Base-by-base conservation (phyloP, 1,140 invertebrate genomes). In the Drosophila kepulauana region DNA sequence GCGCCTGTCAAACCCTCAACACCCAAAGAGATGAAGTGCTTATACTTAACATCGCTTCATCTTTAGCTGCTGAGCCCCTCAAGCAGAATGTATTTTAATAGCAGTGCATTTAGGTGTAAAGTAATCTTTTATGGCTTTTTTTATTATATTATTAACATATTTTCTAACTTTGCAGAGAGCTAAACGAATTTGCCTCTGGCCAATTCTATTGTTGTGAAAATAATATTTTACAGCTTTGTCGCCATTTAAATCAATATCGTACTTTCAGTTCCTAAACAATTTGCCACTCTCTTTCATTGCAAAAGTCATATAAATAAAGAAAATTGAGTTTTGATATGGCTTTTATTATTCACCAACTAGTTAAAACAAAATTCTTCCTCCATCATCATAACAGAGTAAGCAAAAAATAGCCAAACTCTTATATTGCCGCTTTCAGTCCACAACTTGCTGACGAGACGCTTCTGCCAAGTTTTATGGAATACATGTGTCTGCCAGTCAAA, bases 81-180 rank as follows among this genome's bases (percentile, higher is more conserved):
- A 65, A 70, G 72, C 59, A 71, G 66, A 79, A 71, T 79, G 57
- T 25, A 75, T 71, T 71, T 75, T 75, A 79, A 79, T 75, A 71
- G 38, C 68, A 56, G 35, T 30, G 62, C 67, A 75, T 52, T 63
- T 64, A 8, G 38, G 73, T 61, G 65, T 63, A 35, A 51, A 11
- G 25, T 43, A 58, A 69, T 75, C 58, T 68, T 56, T 69, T 74
- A 61, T 65, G 7, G 20, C 20, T 25, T 15, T 7, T 28, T 56
- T 45, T 38, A 38, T 38, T 11, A 38, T 57, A 49, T 66, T 72
- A 51, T 45, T 66, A 63, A 69, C 46, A 68, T 68, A 56, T 64
- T 75, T 51, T 30, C 6, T 5, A 64, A 54, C 48, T 38, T 67
- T 57, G 28, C 0, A 33, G 15, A 46, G 16, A 35, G 49, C 10